These are phyloP conservation scores for Luidia sarsii DNA, from an alignment of 53 echinoderm and acorn worm species.

Conservation along the genomic window DNA sequence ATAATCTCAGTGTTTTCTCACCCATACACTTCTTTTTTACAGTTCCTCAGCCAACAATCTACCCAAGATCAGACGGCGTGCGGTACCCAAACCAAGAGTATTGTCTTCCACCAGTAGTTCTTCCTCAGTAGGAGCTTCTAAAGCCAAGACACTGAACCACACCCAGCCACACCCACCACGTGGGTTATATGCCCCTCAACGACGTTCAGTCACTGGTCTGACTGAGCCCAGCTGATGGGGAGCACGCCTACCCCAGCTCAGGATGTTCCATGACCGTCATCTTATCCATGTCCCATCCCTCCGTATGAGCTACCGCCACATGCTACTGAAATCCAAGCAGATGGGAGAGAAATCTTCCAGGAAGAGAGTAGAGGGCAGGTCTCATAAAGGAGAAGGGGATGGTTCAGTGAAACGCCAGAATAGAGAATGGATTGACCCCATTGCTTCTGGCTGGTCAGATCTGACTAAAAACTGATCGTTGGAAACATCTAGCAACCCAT, in stretches of 20 bases:
- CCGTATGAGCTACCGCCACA: conserved; percentile 27
- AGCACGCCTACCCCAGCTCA: conserved; percentile 67
- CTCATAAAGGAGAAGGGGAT: conserved; percentile 7
- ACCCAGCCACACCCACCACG: conserved; percentile 70
- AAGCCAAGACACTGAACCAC: conserved; percentile 13
- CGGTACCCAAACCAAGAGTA: conserved; percentile 63
- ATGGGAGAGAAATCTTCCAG: neutral
- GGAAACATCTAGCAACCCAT: too few species aligned
- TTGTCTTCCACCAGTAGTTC: conserved; percentile 66
- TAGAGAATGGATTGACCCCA: neutral
- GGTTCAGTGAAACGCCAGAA: neutral
- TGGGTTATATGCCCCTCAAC: conserved; percentile 52
- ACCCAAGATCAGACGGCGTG: conserved; percentile 80
- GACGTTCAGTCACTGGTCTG: conserved; percentile 43
- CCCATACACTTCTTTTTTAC: conserved; percentile 5
- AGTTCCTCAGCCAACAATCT: conserved; percentile 86
- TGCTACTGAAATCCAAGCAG: conserved; percentile 26
- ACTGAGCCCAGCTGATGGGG: conserved; percentile 76
- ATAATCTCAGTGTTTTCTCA: too few species aligned
- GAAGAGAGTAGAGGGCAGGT: neutral
- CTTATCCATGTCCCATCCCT: conserved; percentile 40
- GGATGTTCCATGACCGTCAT: conserved; percentile 41
- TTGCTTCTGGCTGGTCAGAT: too few species aligned
- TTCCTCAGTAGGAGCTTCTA: conserved; percentile 28
- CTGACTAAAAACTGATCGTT: too few species aligned